phyloP scores from a whole-genome alignment of 2,797 vertebrate species.

The Sebastes taczanowskii region DNA sequence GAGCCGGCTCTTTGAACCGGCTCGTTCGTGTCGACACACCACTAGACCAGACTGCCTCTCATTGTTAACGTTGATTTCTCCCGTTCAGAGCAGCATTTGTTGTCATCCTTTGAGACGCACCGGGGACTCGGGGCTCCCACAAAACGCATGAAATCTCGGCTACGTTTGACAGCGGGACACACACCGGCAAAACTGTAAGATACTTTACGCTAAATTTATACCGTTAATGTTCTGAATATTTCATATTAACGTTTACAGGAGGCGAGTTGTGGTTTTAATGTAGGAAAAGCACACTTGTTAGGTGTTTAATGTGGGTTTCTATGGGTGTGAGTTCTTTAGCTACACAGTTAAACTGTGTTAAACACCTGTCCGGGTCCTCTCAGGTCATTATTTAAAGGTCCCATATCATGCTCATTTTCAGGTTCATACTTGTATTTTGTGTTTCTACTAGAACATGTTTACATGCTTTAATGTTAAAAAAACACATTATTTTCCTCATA shows the following conservation, averaged over 20 bases:
- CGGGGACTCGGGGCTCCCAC: slow-evolving; percentile 8
- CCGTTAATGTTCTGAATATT: slow-evolving; percentile 36
- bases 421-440: too few relatives aligned
- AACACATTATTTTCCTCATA: too few relatives aligned
- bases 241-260: background rate
- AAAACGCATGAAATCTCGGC: slow-evolving; percentile 32
- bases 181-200: slow-evolving; percentile 46
- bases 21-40: too few relatives aligned
- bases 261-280: background rate
- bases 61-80: slow-evolving; percentile 69
- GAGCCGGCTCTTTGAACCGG: too few relatives aligned
- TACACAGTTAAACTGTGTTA: background rate
- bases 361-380: slow-evolving; percentile 57
- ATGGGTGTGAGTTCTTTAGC: background rate
- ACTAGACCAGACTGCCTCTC: slow-evolving; percentile 50
- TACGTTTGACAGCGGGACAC: background rate
- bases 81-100: slow-evolving; percentile 45
- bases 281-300: background rate
- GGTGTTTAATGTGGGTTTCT: background rate
- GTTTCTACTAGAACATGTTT: too few relatives aligned
- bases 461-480: too few relatives aligned
- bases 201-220: background rate
- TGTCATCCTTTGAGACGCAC: slow-evolving; percentile 61
- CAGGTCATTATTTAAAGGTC: slow-evolving; percentile 1
- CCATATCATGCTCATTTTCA: too few relatives aligned